Base-by-base conservation (phyloP, 2,888 invertebrate genomes). In the Caenorhabditis zanzibari region DNA sequence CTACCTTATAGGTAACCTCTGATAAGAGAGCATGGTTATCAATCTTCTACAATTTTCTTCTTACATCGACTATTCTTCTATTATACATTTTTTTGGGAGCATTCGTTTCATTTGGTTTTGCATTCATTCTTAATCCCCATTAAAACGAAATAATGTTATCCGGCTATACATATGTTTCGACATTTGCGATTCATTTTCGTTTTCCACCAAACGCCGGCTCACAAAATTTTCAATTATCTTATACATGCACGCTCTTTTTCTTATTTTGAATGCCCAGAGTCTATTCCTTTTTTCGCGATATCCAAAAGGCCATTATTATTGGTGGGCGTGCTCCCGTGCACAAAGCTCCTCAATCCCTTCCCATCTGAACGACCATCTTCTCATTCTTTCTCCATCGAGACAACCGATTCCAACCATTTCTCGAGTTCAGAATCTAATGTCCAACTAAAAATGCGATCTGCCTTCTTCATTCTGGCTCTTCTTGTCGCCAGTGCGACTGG, bases 21-120 rank as follows among this genome's bases (percentile, higher is more conserved):
- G 66, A 75, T 68, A 69, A 76, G 76, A 52, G 44, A 16, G 26
- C 58, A 58, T 68, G 58, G 66, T 76, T 66, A 76, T 58, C 66
- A 58, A 59, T 52, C 38, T 47, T 41, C 24, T 24, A 54, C 22
- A 54, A 38, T 28, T 35, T 59, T 54, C 54, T 47, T 19, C 19
- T 19, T 47, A 26, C 41, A 38, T 14, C 19, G 58, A 58, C 28
- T 44, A 71, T 59, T 44, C 41, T 58, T 14, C 59, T 49, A 16
- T 72, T 14, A 22, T 49, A 16, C 47, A 47, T 19, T 9, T 61
- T n/a, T n/a, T n/a, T 41, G 26, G 28, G 12, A 49, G 10, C 5
- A 24, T 26, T 26, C 44, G 5, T 24, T 54, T 26, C 54, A 10
- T 54, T n/a, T 47, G n/a, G 12, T 24, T 26, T 54, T 54, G 1